These are phyloP conservation scores for Hypomecis atomaria DNA, from an alignment of 2,888 invertebrate genomes.

Conservation along the genomic window DNA sequence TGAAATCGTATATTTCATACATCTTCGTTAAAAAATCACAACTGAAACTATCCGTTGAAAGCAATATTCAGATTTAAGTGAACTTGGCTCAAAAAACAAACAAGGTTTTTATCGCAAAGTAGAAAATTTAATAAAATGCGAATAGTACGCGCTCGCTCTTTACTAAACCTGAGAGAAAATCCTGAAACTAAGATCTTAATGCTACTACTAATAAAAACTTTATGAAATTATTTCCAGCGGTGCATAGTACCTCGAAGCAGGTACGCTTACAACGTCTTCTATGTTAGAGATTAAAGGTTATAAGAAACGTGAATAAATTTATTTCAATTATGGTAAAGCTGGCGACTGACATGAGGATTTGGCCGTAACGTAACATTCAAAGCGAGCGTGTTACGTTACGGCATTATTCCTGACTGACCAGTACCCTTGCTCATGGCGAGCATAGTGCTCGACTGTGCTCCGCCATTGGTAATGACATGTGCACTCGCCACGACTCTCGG, in stretches of 20 bases:
- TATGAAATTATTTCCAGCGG: constrained; percentile 19
- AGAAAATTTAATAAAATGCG: constrained; percentile 29
- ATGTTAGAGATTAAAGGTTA: constrained; percentile 16
- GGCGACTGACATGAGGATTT: too few relatives aligned
- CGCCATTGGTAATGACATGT: too few relatives aligned
- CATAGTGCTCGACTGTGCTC: too few relatives aligned
- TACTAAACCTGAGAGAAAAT: constrained; percentile 22
- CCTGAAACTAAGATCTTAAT: constrained; percentile 30
- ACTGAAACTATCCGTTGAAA: not conserved
- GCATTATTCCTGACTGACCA: too few relatives aligned
- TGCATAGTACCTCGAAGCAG: not conserved
- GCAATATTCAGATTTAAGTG: not conserved
- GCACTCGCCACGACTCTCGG: too few relatives aligned
- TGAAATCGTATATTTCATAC: too few relatives aligned
- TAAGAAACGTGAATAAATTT: not conserved
- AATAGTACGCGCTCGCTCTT: constrained; percentile 15
- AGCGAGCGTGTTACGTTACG: too few relatives aligned
- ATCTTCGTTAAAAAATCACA: too few relatives aligned
- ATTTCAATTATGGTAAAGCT: not conserved
- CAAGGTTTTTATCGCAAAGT: constrained; percentile 14
- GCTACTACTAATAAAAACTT: constrained; percentile 26
- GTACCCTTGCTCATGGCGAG: too few relatives aligned
- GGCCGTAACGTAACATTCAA: too few relatives aligned
- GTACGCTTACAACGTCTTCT: constrained; percentile 16
- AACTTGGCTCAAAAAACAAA: constrained; percentile 13